Evolutionary conservation across 2,797 vertebrate genomes (phyloP), one percentile per base, ranked within the genome.

Genomic region (Oophaga sylvatica): DNA sequence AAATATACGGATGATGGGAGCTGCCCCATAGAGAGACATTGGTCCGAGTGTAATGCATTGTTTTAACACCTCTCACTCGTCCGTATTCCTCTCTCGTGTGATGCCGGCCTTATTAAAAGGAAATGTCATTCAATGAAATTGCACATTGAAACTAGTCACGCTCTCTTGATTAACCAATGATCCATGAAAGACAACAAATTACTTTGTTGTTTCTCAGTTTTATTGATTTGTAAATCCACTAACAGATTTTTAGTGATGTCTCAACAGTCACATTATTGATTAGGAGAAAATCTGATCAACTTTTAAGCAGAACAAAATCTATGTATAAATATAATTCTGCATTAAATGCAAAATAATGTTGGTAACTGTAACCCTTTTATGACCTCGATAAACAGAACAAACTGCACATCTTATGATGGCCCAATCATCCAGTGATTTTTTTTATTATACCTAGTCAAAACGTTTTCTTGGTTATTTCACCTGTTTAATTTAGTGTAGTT

Each of bases 251-350:
- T 77, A 85, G 77, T 77, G 59, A 60, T 22, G 35, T 59, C 82
- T 65, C 7, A 56, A 31, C 77, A n/a, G n/a, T 88, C 65, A 82
- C 53, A 65, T 59, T 80, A 85, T 77, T 77, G 83, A 85, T 85
- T 48, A 3, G 5, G 45, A 76, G 11, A 62, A 78, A 77, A 77
- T 77, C 41, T 77, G 83, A 59, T 29, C 26, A 77, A 29, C 16
- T 75, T 75, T 35, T 56, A 60, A 84, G 19, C 73, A 56, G 22
- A 83, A 84, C 31, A 22, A 76, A 62, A 56, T 62, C 31, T 84
- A 45, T 22, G 20, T 60, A 76, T 45, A 76, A 60, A 60, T 73
- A 83, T 60, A n/a, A 7, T 12, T 16, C 8, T 45, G 19, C 2
- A 1, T 53, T 53, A 22, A 76, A 76, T 76, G 19, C 70, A 73